Evolutionary conservation across 2,113 vertebrate genomes (phyloP).

Genomic region (Microtus ochrogaster): DNA sequence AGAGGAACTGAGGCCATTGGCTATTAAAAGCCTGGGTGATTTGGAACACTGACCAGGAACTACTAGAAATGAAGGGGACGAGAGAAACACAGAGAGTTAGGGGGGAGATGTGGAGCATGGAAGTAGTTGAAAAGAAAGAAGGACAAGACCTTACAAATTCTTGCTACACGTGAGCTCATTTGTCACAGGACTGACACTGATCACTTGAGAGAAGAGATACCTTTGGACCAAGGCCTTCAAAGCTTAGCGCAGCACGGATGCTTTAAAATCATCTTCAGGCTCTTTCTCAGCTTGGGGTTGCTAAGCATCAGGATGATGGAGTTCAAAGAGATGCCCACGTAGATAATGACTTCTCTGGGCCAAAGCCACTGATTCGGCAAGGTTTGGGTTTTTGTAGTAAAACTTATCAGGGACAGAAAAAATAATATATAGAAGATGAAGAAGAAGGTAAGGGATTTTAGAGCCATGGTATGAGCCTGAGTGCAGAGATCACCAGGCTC

Average conservation of each 20-base stretch:
- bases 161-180: neutral
- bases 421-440: conserved; percentile 60
- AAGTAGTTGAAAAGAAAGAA: neutral
- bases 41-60: neutral
- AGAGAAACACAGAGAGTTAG: neutral
- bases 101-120: neutral
- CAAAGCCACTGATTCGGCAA: conserved; percentile 39
- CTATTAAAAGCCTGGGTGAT: too few species aligned
- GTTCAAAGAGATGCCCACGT: conserved; percentile 54
- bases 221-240: neutral
- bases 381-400: fast-evolving
- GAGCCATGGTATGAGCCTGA: conserved; percentile 61
- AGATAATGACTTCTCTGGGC: conserved; percentile 59
- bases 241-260: neutral
- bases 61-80: neutral
- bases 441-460: conserved; percentile 79
- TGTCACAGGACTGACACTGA: neutral
- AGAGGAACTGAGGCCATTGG: neutral
- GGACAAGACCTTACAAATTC: neutral
- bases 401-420: conserved; percentile 63
- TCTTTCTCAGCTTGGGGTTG: conserved; percentile 73
- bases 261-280: conserved; percentile 12
- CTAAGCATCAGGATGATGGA: conserved; percentile 71
- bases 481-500: neutral
- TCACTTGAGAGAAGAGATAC: neutral